Evolutionary conservation across 2,113 vertebrate species (phyloP).

Genomic region (Grantiella picta): DNA sequence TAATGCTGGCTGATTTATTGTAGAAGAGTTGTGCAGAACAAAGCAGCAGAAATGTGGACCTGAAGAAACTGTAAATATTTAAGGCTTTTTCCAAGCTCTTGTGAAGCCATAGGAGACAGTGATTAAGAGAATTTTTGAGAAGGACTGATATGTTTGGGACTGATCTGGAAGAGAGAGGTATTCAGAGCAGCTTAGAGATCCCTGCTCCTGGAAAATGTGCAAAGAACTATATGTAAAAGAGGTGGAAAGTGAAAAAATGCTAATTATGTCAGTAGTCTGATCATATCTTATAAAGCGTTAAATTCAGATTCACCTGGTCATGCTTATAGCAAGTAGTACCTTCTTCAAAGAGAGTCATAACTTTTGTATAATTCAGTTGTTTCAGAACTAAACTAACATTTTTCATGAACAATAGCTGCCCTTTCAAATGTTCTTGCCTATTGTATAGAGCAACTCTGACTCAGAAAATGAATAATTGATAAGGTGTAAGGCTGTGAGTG

Average conservation of each 20-base stretch:
- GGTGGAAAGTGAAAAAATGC: not conserved
- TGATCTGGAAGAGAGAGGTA: not conserved
- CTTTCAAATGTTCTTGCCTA: not conserved
- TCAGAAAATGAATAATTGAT: not conserved
- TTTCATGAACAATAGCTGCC: not conserved
- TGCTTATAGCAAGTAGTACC: not conserved
- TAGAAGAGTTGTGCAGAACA: not conserved
- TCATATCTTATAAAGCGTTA: not conserved
- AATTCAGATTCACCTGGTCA: not conserved
- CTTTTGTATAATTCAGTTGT: not conserved
- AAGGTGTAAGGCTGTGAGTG: not conserved
- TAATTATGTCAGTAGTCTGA: not conserved
- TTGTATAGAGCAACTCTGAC: not conserved
- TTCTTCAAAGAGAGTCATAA: not conserved
- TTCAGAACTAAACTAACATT: not conserved
- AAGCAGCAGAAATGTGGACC: not conserved
- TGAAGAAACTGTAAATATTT: not conserved
- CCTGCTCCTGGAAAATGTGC: not conserved
- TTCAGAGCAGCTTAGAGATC: not conserved
- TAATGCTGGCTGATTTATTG: conserved; percentile 18
- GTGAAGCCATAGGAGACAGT: not conserved
- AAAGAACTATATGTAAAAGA: not conserved
- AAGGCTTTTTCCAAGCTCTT: not conserved
- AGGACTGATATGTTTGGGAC: not conserved
- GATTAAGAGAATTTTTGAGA: not conserved